Evolutionary conservation across 2,888 invertebrate genomes (phyloP).

Genomic region (Alsophila aescularia): DNA sequence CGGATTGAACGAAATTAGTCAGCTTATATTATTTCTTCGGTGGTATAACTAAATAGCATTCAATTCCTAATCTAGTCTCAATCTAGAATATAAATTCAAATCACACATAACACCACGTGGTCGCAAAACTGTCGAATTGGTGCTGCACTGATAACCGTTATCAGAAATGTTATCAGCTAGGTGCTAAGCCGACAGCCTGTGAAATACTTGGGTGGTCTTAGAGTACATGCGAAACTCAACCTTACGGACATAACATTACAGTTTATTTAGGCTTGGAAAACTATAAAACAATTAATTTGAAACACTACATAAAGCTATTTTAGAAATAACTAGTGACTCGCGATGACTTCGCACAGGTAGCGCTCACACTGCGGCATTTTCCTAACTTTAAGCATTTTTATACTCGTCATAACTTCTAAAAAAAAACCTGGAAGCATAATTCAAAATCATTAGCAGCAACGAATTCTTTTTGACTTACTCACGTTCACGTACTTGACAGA

Average conservation of each 20-base stretch:
- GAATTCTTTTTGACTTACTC: too few relatives aligned
- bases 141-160: slow-evolving; percentile 56
- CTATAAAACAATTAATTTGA: slow-evolving; percentile 1
- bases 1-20: too few relatives aligned
- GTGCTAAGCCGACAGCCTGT: slow-evolving; percentile 52
- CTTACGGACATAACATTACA: slow-evolving; percentile 6
- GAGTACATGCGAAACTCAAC: slow-evolving; percentile 23
- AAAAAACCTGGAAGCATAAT: too few relatives aligned
- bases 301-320: too few relatives aligned
- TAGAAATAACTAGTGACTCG: too few relatives aligned
- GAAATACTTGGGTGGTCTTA: slow-evolving; percentile 56
- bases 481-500: too few relatives aligned
- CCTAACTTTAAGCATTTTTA: too few relatives aligned
- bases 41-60: not conserved
- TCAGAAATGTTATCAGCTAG: slow-evolving; percentile 58
- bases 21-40: too few relatives aligned
- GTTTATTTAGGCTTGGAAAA: not conserved
- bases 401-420: too few relatives aligned
- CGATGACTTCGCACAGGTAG: too few relatives aligned
- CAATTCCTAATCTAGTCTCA: not conserved
- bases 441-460: too few relatives aligned
- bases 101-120: slow-evolving; percentile 10
- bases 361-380: too few relatives aligned
- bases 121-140: slow-evolving; percentile 47
- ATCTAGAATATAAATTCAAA: slow-evolving; percentile 12